These are phyloP conservation scores for Campylomormyrus tamandua DNA, from an alignment of 2,113 vertebrate genomes.

Conservation along the genomic window DNA sequence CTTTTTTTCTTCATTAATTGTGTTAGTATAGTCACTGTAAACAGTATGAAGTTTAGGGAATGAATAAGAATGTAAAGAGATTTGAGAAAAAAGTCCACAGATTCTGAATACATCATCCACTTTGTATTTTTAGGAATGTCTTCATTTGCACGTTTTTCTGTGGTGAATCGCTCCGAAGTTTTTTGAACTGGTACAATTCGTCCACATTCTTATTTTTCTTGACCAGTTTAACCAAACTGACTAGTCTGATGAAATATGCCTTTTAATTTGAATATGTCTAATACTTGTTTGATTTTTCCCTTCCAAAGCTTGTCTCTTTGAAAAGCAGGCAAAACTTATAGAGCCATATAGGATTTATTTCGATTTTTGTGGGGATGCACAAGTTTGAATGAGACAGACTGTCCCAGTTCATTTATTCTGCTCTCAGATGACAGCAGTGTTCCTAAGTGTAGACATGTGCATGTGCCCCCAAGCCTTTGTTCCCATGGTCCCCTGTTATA, in stretches of 20 bases:
- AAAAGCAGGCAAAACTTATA: background rate
- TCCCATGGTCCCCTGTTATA: background rate
- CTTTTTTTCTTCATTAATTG: background rate
- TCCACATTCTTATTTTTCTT: background rate
- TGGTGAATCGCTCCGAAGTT: background rate
- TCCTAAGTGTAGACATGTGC: background rate
- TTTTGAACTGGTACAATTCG: background rate
- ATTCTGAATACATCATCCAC: background rate
- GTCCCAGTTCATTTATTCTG: background rate
- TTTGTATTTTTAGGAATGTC: background rate
- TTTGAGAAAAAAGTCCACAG: background rate
- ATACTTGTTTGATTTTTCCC: background rate
- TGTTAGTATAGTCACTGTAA: background rate
- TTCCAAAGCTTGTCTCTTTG: background rate
- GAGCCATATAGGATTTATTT: background rate
- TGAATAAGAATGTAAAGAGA: background rate
- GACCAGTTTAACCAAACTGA: background rate
- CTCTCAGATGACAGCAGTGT: background rate
- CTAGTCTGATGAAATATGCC: background rate
- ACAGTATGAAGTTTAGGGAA: background rate
- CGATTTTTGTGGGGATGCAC: background rate
- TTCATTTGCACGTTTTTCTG: background rate
- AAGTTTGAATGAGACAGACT: conserved; percentile 2
- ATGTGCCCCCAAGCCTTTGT: background rate
- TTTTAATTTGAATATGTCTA: background rate